Conservation (phyloP, 2,888 invertebrate genomes). For the Elgonia sp. region DNA sequence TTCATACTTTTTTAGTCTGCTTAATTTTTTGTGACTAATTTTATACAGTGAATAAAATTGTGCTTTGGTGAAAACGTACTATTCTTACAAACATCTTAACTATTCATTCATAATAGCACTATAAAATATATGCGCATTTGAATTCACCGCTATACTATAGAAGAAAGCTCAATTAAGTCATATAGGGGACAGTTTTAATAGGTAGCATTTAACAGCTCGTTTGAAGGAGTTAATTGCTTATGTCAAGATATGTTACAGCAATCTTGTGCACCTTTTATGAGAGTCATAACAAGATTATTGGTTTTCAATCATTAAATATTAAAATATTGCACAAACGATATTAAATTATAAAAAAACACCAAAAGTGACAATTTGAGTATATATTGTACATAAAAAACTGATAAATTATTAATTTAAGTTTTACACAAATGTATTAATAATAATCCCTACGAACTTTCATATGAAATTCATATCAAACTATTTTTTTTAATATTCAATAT, state of each 20-base stretch:
- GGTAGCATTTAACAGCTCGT: constrained; percentile 32
- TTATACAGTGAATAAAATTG: constrained; percentile 5
- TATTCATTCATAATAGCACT: constrained; percentile 27
- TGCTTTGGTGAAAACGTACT: constrained; percentile 3
- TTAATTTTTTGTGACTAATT: constrained; percentile 1
- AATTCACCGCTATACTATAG: constrained; percentile 34
- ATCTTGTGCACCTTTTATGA: constrained; percentile 8
- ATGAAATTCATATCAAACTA: too few relatives aligned
- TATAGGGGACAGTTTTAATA: constrained; percentile 27
- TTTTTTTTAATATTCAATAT: too few relatives aligned
- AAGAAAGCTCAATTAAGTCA: constrained; percentile 44
- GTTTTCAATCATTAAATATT: neutral
- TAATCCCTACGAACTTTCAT: too few relatives aligned
- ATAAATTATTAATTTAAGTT: too few relatives aligned
- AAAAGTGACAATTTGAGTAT: too few relatives aligned
- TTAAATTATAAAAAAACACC: too few relatives aligned
- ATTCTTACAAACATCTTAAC: constrained; percentile 23
- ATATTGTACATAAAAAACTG: too few relatives aligned
- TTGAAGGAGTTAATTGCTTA: constrained; percentile 18
- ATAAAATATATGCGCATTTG: constrained; percentile 9
- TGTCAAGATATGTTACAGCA: constrained; percentile 33
- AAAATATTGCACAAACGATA: too few relatives aligned
- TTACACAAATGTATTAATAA: too few relatives aligned
- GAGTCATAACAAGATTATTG: neutral
- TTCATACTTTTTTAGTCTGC: too few relatives aligned